Evolutionary conservation across 2,113 vertebrate genomes (phyloP).

Genomic region (Bucco capensis): DNA sequence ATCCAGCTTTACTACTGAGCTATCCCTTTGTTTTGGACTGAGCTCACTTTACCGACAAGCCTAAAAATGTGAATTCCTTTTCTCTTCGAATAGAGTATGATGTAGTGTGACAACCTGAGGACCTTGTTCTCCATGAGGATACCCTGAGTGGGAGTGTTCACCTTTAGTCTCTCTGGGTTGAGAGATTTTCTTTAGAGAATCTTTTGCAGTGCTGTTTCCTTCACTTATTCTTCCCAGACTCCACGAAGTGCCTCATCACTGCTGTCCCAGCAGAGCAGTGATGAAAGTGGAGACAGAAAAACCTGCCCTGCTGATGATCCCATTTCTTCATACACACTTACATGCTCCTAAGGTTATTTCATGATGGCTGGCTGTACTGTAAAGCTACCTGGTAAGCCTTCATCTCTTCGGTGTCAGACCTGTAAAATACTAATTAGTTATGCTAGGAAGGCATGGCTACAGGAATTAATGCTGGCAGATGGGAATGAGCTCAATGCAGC

Average conservation of each 20-base stretch:
- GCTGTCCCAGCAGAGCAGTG: not conserved
- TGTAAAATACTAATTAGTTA: not conserved
- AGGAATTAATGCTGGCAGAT: not conserved
- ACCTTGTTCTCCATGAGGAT: not conserved
- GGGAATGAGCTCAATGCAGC: not conserved
- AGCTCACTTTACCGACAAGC: not conserved
- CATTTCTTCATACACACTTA: accelerated
- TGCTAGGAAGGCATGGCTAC: not conserved
- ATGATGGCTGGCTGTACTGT: not conserved
- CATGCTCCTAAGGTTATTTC: not conserved
- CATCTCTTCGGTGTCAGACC: not conserved
- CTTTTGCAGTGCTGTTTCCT: not conserved
- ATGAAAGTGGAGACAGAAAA: not conserved
- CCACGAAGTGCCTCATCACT: not conserved
- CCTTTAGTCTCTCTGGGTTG: not conserved
- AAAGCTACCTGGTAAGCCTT: not conserved
- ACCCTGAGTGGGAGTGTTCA: not conserved
- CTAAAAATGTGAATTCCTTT: not conserved
- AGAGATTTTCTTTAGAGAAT: not conserved
- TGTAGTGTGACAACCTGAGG: not conserved
- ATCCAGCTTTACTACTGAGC: not conserved
- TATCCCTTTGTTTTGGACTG: not conserved
- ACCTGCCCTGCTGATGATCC: not conserved
- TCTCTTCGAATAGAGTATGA: not conserved
- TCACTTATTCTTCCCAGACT: not conserved